phyloP scores from a whole-genome alignment of 2,888 invertebrate genomes.

The Ophion ventricosus region DNA sequence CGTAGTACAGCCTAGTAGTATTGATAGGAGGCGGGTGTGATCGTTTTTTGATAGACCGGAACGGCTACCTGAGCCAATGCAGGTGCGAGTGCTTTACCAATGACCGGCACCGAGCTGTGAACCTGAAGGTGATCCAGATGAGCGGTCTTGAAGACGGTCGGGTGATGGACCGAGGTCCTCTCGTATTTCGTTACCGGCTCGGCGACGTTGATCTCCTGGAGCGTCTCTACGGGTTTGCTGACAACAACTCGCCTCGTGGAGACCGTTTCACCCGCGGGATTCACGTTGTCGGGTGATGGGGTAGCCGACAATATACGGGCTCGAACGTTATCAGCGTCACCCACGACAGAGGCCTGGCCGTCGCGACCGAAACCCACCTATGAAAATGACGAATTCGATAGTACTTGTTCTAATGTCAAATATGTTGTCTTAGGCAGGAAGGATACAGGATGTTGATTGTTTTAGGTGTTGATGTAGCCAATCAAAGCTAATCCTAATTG shows the following conservation, averaged over 20 bases:
- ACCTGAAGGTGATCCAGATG: slow-evolving; percentile 83
- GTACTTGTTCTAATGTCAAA: not conserved
- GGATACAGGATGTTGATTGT: not conserved
- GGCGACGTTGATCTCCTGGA: slow-evolving; percentile 86
- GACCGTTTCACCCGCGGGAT: slow-evolving; percentile 85
- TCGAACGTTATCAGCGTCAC: slow-evolving; percentile 83
- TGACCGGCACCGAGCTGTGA: slow-evolving; percentile 82
- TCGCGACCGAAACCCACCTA: slow-evolving; percentile 80
- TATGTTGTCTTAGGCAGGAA: not conserved
- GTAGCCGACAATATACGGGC: slow-evolving; percentile 86
- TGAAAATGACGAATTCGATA: slow-evolving; percentile 5
- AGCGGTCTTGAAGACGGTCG: slow-evolving; percentile 84
- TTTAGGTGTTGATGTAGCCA: not conserved
- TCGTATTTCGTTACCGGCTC: slow-evolving; percentile 86
- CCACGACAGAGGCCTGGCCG: slow-evolving; percentile 80
- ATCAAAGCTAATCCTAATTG: not conserved
- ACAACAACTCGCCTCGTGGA: slow-evolving; percentile 87
- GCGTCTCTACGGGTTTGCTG: slow-evolving; percentile 86
- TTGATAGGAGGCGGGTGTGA: slow-evolving; percentile 74
- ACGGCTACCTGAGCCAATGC: slow-evolving; percentile 77
- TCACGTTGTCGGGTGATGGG: slow-evolving; percentile 84
- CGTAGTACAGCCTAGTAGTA: slow-evolving; percentile 57
- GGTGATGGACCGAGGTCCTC: slow-evolving; percentile 85
- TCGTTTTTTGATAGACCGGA: slow-evolving; percentile 78
- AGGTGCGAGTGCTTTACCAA: slow-evolving; percentile 79